Conservation (phyloP, 2,797 vertebrate genomes). For the Avahi laniger region DNA sequence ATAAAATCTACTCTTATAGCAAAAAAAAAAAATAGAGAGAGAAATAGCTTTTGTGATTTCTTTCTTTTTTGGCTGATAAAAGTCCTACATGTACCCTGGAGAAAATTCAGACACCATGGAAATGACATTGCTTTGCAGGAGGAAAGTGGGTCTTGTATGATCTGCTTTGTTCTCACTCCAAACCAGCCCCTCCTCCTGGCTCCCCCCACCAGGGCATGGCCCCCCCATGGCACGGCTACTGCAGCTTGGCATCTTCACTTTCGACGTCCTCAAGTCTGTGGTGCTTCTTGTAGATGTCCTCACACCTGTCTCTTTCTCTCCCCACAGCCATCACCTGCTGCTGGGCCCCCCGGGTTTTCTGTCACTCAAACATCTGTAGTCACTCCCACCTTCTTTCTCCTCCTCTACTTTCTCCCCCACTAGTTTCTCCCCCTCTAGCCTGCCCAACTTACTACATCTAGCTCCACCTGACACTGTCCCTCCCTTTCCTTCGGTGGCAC, state of each 20-base stretch:
- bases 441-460: background rate
- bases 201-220: rapidly evolving
- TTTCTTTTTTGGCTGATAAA: background rate
- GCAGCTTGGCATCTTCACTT: too few species aligned
- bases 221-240: too few species aligned
- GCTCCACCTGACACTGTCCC: too few species aligned
- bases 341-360: background rate
- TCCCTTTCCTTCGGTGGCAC: background rate
- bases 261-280: background rate
- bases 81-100: background rate
- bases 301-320: background rate
- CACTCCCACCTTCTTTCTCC: background rate
- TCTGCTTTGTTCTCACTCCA: background rate
- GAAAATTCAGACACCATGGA: background rate
- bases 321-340: rapidly evolving
- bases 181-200: too few species aligned
- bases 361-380: background rate
- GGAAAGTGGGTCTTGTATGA: too few species aligned
- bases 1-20: too few species aligned
- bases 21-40: background rate
- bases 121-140: background rate
- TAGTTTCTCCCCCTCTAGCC: background rate
- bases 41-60: background rate
- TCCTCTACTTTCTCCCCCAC: background rate
- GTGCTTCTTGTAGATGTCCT: background rate